phyloP scores from a whole-genome alignment of 2,888 invertebrate genomes.

The Ophioninae sp. region DNA sequence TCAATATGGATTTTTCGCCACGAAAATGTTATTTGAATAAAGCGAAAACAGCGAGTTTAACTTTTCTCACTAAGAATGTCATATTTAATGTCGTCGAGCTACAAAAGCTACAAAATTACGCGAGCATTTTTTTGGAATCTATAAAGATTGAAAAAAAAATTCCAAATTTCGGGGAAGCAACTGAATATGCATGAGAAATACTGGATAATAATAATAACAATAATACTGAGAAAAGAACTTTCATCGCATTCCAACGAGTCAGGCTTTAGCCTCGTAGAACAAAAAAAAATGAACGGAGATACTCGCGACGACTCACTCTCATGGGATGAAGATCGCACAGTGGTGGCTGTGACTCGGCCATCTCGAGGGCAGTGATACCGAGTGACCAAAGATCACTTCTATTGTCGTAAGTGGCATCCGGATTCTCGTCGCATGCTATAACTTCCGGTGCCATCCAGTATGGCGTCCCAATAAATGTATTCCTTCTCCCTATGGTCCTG shows the following conservation, averaged over 20 bases:
- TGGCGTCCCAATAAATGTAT: constrained; percentile 99
- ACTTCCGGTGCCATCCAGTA: constrained; percentile 99
- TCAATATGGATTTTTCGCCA: too few relatives aligned
- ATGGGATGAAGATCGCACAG: constrained; percentile 99
- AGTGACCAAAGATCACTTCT: constrained; percentile 95
- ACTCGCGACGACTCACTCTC: constrained; percentile 83
- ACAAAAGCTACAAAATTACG: neutral
- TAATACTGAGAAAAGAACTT: neutral
- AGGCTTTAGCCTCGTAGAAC: neutral
- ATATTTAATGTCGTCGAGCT: neutral
- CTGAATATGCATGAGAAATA: neutral
- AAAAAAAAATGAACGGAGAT: neutral
- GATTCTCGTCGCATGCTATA: constrained; percentile 99
- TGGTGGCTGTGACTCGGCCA: constrained; percentile 99
- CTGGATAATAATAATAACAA: neutral
- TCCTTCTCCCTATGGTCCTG: constrained; percentile 98
- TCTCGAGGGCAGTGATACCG: constrained; percentile 99
- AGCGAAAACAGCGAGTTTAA: neutral
- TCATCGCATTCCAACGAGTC: neutral
- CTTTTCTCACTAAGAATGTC: neutral
- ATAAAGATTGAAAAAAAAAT: too few relatives aligned
- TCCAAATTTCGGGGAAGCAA: neutral
- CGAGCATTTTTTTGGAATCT: neutral
- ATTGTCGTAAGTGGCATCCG: constrained; percentile 99
- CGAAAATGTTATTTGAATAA: neutral